Evolutionary conservation across 1,140 invertebrate species (phyloP).

Genomic region (Diorhabda sublineata): DNA sequence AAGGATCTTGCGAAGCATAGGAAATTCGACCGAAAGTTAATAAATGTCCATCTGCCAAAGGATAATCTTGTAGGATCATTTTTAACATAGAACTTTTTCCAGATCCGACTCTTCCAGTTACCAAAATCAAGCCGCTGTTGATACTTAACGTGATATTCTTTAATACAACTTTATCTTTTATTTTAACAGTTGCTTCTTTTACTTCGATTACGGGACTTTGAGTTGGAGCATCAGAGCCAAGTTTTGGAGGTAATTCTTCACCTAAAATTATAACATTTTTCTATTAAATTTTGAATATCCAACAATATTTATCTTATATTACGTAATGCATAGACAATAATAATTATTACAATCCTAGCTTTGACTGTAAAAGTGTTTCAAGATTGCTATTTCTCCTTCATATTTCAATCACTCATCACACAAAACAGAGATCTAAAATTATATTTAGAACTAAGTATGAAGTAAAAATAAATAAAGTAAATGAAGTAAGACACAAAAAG

Average conservation of each 20-base stretch:
- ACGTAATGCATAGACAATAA: too few species aligned
- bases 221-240: slow-evolving; percentile 3
- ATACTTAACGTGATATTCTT: slow-evolving; percentile 58
- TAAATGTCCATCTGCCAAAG: slow-evolving; percentile 56
- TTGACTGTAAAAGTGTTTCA: too few species aligned
- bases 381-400: too few species aligned
- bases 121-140: slow-evolving; percentile 59
- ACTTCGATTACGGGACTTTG: slow-evolving; percentile 18
- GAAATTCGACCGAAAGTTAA: slow-evolving; percentile 64
- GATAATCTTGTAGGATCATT: slow-evolving; percentile 67
- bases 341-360: too few species aligned
- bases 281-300: too few species aligned
- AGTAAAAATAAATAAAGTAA: too few species aligned
- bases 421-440: too few species aligned
- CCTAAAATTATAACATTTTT: not conserved
- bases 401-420: too few species aligned
- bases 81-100: slow-evolving; percentile 76
- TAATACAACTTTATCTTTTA: slow-evolving; percentile 49
- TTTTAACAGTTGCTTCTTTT: slow-evolving; percentile 18
- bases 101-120: slow-evolving; percentile 75
- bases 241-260: slow-evolving; percentile 20
- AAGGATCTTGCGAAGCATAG: slow-evolving; percentile 76
- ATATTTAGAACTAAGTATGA: too few species aligned
- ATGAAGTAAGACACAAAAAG: too few species aligned
- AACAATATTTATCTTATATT: too few species aligned